These are phyloP conservation scores for Anguilla rostrata DNA, from an alignment of 2,113 vertebrate species.

Conservation along the genomic window DNA sequence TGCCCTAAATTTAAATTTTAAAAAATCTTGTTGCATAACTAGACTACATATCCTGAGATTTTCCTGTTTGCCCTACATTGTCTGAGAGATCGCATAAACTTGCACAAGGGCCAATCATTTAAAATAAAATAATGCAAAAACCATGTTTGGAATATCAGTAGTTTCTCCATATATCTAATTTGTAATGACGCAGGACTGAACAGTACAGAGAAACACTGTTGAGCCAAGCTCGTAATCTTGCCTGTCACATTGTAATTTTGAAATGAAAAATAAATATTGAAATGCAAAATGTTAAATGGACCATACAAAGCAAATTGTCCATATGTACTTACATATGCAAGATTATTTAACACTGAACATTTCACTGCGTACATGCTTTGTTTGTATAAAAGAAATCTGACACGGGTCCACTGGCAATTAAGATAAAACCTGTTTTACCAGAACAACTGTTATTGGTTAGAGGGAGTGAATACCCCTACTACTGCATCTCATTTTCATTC, in stretches of 20 bases:
- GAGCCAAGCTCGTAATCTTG: neutral
- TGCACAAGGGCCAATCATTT: too few species aligned
- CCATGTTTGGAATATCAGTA: too few species aligned
- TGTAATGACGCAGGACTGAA: conserved; percentile 20
- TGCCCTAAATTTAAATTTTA: too few species aligned
- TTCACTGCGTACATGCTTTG: neutral
- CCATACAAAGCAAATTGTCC: neutral
- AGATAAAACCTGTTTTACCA: conserved; percentile 27
- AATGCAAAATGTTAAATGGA: neutral
- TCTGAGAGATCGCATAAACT: too few species aligned
- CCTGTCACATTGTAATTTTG: neutral
- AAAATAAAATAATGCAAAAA: too few species aligned
- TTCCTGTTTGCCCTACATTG: too few species aligned
- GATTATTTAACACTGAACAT: too few species aligned
- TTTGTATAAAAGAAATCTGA: neutral
- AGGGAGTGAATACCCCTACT: conserved; percentile 5
- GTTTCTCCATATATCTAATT: conserved; percentile 32
- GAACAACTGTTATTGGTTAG: conserved; percentile 15
- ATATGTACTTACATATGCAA: too few species aligned
- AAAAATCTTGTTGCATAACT: too few species aligned
- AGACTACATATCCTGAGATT: too few species aligned
- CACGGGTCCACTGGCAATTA: neutral
- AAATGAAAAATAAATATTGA: neutral
- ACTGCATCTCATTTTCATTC: neutral
- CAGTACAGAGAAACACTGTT: conserved; percentile 36